These are phyloP conservation scores for Halcyon smyrnensis DNA, from an alignment of 2,797 vertebrate species.

Conservation along the genomic window DNA sequence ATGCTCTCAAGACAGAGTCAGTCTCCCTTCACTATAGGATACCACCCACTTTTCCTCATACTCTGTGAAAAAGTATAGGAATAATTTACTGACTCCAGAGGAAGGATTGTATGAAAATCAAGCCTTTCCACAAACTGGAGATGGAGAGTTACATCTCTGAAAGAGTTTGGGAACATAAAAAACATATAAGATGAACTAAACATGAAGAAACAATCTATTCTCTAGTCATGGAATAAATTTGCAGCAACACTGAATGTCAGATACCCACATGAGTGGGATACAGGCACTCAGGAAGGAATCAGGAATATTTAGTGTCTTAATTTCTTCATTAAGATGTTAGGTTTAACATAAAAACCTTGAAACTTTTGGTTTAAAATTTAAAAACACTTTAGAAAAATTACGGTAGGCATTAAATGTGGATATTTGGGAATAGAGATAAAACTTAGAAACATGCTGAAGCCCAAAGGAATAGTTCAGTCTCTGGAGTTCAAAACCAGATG, in stretches of 20 bases:
- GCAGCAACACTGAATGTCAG: not conserved
- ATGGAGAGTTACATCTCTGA: not conserved
- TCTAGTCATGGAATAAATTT: not conserved
- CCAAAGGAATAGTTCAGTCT: conserved; percentile 26
- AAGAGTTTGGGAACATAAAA: not conserved
- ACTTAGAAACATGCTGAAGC: conserved; percentile 16
- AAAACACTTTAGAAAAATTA: not conserved
- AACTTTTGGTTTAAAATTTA: not conserved
- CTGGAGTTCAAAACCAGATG: conserved; percentile 46
- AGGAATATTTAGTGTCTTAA: not conserved
- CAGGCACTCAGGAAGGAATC: not conserved
- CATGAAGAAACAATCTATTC: not conserved
- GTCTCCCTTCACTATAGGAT: not conserved
- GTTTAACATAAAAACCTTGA: not conserved
- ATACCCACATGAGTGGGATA: not conserved
- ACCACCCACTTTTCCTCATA: not conserved
- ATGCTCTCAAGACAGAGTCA: not conserved
- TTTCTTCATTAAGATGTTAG: not conserved
- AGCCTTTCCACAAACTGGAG: not conserved
- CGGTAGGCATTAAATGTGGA: not conserved
- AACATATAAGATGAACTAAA: not conserved
- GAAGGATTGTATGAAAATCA: not conserved
- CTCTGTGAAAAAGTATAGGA: not conserved
- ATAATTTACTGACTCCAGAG: not conserved
- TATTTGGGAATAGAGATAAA: conserved; percentile 34